Evolutionary conservation across 2,888 invertebrate genomes (phyloP).

Genomic region (Cosmia pyralina): DNA sequence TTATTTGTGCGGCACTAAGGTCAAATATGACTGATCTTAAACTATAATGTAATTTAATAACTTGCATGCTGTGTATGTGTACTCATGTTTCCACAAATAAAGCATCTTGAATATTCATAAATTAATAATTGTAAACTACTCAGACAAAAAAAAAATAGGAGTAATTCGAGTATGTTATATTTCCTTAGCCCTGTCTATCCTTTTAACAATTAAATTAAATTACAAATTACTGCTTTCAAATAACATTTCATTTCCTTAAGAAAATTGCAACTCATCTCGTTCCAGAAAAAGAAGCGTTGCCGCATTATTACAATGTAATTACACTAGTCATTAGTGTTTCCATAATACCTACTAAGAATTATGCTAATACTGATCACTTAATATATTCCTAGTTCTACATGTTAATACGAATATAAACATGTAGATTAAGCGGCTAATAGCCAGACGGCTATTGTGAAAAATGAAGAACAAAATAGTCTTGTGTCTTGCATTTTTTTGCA

Average conservation of each 20-base stretch:
- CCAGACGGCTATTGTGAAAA: conserved; percentile 5
- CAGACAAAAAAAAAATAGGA: background rate
- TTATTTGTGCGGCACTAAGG: too few species aligned
- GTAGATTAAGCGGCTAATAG: conserved; percentile 10
- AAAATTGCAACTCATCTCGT: background rate
- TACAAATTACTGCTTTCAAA: background rate
- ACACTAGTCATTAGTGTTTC: conserved; percentile 23
- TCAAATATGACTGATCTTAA: too few species aligned
- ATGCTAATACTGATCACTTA: conserved; percentile 43
- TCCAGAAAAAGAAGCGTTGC: background rate
- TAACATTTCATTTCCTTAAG: background rate
- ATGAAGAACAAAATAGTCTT: background rate
- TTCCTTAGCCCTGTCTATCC: background rate
- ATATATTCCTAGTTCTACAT: conserved; percentile 14
- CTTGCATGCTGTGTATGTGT: too few species aligned
- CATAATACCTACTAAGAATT: conserved; percentile 19
- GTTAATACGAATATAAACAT: conserved; percentile 20
- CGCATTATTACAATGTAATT: conserved; percentile 16
- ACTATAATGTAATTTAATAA: too few species aligned
- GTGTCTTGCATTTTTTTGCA: conserved; percentile 5
- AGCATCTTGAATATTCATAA: too few species aligned
- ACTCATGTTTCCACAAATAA: too few species aligned
- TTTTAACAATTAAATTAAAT: background rate
- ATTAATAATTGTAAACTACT: background rate
- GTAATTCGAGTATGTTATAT: background rate